Percentiles rank a stretch among this genome's conserved stretches.
Conservation (phyloP, 2,888 invertebrate genomes). For the Noctua janthe region DNA sequence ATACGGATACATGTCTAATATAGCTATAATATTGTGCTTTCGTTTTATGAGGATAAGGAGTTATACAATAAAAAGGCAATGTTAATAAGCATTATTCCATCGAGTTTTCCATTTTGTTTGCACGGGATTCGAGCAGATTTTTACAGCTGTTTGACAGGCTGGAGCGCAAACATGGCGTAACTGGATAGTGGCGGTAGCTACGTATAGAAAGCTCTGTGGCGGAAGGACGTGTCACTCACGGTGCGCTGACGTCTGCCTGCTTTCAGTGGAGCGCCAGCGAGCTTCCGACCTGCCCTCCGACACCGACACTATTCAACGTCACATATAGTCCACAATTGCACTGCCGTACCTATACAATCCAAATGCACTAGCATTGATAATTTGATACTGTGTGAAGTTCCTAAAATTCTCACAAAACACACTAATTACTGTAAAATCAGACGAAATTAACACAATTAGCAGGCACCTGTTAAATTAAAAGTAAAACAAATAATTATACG, state of each 20-base stretch:
- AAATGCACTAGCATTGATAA: slow-evolving; percentile 38
- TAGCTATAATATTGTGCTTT: slow-evolving; percentile 77
- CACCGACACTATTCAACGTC: slow-evolving; percentile 77
- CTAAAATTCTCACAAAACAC: slow-evolving; percentile 5
- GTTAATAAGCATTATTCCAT: slow-evolving; percentile 15
- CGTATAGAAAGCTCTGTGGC: slow-evolving; percentile 79
- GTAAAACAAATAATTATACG: slow-evolving; percentile 55
- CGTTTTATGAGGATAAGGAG: slow-evolving; percentile 75
- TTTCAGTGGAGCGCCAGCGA: slow-evolving; percentile 82
- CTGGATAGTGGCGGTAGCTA: slow-evolving; percentile 74
- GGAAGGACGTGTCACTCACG: slow-evolving; percentile 89
- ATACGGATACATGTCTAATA: slow-evolving; percentile 81
- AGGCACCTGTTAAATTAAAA: slow-evolving; percentile 58
- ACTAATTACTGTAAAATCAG: slow-evolving; percentile 45
- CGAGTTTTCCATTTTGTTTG: slow-evolving; percentile 40
- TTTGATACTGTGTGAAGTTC: slow-evolving; percentile 8
- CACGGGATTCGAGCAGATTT: slow-evolving; percentile 53
- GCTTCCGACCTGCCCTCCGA: slow-evolving; percentile 86
- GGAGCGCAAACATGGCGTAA: slow-evolving; percentile 73
- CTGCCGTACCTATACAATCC: slow-evolving; percentile 49
- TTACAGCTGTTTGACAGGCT: slow-evolving; percentile 66
- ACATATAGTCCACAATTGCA: slow-evolving; percentile 71
- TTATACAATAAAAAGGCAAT: slow-evolving; percentile 66
- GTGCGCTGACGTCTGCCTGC: slow-evolving; percentile 83
- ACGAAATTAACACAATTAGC: slow-evolving; percentile 57